Base-by-base conservation (phyloP, 35 echinoderm and acorn worm species). In the Amphiura filiformis region DNA sequence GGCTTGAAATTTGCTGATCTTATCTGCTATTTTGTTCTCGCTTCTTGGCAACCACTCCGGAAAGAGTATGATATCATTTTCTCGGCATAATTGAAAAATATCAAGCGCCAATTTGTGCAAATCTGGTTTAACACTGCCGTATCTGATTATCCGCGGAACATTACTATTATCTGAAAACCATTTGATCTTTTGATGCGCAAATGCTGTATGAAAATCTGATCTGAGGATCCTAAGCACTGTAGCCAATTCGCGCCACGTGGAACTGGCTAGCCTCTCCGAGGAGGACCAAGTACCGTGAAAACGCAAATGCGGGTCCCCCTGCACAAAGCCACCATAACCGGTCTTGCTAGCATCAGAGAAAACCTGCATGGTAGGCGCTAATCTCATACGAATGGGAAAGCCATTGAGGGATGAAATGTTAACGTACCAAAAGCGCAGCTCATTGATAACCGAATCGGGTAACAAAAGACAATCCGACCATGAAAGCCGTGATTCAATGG, bases 281-380 rank as follows among this genome's bases (percentile, higher is more conserved):
- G 22, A 1, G 1, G 36, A 39, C 88, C 56, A 90, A 30, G 0
- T 0, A 14, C 81, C 88, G 34, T 88, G 80, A 33, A 78, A 90
- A 32, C 20, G 38, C 35, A 77, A 37, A 31, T 89, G 4, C 0
- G 56, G 5, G 0, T 35, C 3, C 18, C 1, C 38, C 1, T 70
- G 49, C 23, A 88, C 33, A 36, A 35, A 90, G 0, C 80, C 88
- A 7, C 88, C 80, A 22, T 14, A 76, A 42, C 80, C 80, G 0
- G 36, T 76, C 15, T 82, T 36, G 38, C 80, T 90, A 0, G 88
- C 88, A 47, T 90, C 88, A 18, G 80, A 90, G 65, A 14, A 90
- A 39, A 90, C 80, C 37, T 75, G 80, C 20, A 76, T 76, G 0
- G 79, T 61, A 1, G 47, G 57, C 30, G 65, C 80, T 13, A 90